Evolutionary conservation across 2,888 invertebrate genomes (phyloP), one percentile per base, ranked within the genome.

Genomic region (Drosophila histrio): DNA sequence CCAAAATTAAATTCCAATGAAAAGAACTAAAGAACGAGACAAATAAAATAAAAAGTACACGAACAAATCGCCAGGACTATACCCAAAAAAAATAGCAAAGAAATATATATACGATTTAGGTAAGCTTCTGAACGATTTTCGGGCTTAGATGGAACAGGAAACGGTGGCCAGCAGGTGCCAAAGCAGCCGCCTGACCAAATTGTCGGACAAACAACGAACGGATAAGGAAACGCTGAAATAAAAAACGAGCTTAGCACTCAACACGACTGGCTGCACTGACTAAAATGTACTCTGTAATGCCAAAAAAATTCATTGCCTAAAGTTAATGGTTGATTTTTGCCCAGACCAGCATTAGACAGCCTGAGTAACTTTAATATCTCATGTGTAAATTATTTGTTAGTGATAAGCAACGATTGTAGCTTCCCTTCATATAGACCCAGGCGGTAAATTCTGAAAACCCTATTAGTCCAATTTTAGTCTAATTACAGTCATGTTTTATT

Each of bases 131-230:
- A 26, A 34, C 56, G 38, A 65, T 76, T 58, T 65, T 47, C 56
- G 34, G 46, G 84, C 50, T 81, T 64, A 78, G 68, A 39, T 58
- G 81, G 75, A 86, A 77, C 71, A 73, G 81, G 84, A 81, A 74
- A 58, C 66, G 81, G 49, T 57, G 66, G 72, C 56, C 85, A 87
- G 79, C 82, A 82, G 82, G 82, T 82, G 82, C 79, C 76, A 87
- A 66, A 87, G 52, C 82, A 72, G 85, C 87, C 87, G 82, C 87
- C 78, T 68, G 67, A 47, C 65, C 72, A 81, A 84, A 84, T 87
- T 78, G 85, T 84, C 76, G 76, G 69, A 41, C 78, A 84, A 84
- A 68, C 64, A 70, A 54, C 43, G 46, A 77, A 63, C 24, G 60
- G 60, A 56, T 47, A 62, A 65, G 67, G 57, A 56, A 69, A 47